Evolutionary conservation across 2,113 vertebrate species (phyloP).

Genomic region (cattle (Bos taurus)): DNA sequence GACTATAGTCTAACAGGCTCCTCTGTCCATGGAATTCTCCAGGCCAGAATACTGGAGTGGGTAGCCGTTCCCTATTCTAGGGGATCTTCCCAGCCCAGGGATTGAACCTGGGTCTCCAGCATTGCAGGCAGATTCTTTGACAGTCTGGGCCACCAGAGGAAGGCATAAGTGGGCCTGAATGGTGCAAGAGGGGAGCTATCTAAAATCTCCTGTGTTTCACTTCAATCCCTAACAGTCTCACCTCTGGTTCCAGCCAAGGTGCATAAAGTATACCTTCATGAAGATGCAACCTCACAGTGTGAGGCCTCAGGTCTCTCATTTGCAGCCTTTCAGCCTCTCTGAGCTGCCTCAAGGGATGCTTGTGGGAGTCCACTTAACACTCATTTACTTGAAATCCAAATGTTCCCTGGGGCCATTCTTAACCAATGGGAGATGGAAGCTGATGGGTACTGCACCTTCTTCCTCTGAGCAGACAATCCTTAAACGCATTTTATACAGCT

Average conservation of each 20-base stretch:
- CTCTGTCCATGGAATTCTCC: not conserved
- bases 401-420: not conserved
- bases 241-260: not conserved
- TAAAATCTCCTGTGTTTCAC: not conserved
- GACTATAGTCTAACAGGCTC: not conserved
- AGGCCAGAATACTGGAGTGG: not conserved
- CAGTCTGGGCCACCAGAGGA: not conserved
- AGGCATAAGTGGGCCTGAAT: not conserved
- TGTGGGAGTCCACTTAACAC: not conserved
- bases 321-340: not conserved
- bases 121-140: not conserved
- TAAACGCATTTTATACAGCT: not conserved
- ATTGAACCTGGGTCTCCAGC: not conserved
- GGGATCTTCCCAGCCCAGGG: not conserved
- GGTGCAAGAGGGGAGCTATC: not conserved
- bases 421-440: not conserved
- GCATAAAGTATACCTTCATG: not conserved
- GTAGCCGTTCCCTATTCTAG: not conserved
- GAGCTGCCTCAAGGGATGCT: not conserved
- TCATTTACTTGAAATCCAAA: not conserved
- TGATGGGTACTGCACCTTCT: not conserved
- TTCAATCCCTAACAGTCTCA: not conserved
- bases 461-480: not conserved
- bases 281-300: not conserved
- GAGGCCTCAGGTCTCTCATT: not conserved